Conservation (phyloP, 2,113 vertebrate genomes). For the Ammodytes dubius region DNA sequence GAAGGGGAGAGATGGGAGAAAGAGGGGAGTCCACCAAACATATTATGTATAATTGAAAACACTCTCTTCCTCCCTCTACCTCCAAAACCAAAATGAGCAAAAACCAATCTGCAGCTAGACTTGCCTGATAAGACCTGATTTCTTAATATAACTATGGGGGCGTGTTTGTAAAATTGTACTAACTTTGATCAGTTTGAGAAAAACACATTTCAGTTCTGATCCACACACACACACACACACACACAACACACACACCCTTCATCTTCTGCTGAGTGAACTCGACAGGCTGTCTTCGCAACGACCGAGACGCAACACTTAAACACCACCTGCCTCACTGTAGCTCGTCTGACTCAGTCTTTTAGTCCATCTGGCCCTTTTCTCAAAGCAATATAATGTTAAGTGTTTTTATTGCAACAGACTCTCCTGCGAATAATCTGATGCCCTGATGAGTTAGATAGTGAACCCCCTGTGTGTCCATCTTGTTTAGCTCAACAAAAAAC, state of each 20-base stretch:
- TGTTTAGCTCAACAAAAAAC: background rate
- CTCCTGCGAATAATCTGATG: constrained; percentile 8
- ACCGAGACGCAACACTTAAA: constrained; percentile 11
- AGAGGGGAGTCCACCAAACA: constrained; percentile 10
- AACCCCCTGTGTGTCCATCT: too few species aligned
- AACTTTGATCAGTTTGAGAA: background rate
- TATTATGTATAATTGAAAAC: constrained; percentile 60
- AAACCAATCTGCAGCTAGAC: constrained; percentile 4
- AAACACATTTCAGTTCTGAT: background rate
- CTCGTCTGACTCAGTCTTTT: background rate
- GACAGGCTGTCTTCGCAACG: background rate
- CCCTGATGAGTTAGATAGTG: background rate
- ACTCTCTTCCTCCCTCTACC: constrained; percentile 3
- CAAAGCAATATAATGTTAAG: background rate
- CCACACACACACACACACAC: background rate
- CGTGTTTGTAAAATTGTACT: background rate
- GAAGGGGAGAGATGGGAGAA: background rate
- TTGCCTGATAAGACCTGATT: background rate
- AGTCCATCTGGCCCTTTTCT: background rate
- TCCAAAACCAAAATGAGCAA: background rate
- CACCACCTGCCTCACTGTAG: constrained; percentile 30
- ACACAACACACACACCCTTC: background rate
- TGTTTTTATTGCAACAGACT: background rate
- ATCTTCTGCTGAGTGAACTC: background rate
- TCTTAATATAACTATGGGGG: background rate